phyloP scores from a whole-genome alignment of 1,140 invertebrate genomes.

The Mizuhopecten yessoensis region DNA sequence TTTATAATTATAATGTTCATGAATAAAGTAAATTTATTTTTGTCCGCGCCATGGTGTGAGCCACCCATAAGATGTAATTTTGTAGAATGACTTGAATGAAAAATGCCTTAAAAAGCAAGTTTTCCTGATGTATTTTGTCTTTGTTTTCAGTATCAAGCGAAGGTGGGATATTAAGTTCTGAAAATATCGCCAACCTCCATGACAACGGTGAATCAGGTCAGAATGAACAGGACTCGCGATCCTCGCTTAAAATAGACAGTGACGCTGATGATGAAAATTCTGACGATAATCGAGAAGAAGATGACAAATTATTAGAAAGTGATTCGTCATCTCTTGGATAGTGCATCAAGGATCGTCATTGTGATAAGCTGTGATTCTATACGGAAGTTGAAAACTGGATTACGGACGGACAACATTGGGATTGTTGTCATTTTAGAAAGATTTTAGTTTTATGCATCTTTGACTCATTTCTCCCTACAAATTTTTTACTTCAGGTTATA shows the following conservation, averaged over 20 bases:
- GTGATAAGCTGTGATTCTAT: neutral
- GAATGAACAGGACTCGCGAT: constrained; percentile 13
- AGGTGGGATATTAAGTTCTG: neutral
- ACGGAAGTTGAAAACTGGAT: neutral
- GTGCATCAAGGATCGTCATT: neutral
- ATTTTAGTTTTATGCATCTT: too few species aligned
- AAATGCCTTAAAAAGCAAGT: too few species aligned
- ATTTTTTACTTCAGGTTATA: too few species aligned
- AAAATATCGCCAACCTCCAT: neutral
- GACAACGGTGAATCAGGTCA: neutral
- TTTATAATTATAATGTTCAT: too few species aligned
- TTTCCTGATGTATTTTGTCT: too few species aligned
- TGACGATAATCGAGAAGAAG: neutral
- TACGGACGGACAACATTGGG: too few species aligned
- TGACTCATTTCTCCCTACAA: too few species aligned
- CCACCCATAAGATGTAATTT: too few species aligned
- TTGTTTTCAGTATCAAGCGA: constrained; percentile 15
- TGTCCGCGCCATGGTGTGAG: too few species aligned
- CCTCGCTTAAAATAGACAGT: neutral
- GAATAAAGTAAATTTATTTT: too few species aligned
- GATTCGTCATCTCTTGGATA: neutral
- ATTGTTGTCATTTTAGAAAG: too few species aligned
- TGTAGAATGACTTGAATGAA: too few species aligned
- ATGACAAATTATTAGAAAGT: constrained; percentile 3
- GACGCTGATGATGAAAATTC: constrained; percentile 26